Evolutionary conservation across 2,113 vertebrate genomes (phyloP).

Genomic region (Emberiza fucata): DNA sequence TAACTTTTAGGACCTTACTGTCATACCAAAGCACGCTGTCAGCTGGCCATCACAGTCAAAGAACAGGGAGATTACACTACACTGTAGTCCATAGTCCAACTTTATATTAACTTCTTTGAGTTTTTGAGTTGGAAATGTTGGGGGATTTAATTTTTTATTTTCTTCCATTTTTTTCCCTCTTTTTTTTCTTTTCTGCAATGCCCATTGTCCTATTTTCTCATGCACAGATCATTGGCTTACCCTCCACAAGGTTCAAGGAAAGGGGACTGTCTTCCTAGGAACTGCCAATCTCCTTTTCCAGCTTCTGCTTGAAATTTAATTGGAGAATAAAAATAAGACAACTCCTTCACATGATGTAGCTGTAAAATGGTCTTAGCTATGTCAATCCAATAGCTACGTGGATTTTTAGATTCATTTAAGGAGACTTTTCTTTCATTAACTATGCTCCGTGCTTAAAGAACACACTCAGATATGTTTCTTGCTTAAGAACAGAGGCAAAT

Average conservation of each 20-base stretch:
- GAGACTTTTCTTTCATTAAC: not conserved
- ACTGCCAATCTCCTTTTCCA: not conserved
- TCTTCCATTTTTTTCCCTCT: not conserved
- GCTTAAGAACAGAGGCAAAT: not conserved
- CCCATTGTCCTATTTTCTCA: not conserved
- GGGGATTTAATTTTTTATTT: fast-evolving
- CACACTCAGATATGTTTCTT: not conserved
- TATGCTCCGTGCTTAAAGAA: not conserved
- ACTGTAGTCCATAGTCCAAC: not conserved
- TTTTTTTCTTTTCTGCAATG: not conserved
- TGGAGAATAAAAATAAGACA: not conserved
- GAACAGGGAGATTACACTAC: not conserved
- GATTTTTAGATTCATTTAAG: not conserved
- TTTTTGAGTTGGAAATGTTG: not conserved
- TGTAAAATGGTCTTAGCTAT: not conserved
- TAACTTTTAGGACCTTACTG: not conserved
- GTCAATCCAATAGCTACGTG: not conserved
- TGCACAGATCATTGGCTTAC: not conserved
- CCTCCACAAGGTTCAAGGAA: not conserved
- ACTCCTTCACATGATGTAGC: not conserved
- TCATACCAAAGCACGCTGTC: not conserved
- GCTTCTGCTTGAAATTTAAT: not conserved
- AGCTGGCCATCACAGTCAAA: not conserved
- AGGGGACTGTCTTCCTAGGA: not conserved
- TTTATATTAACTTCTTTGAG: not conserved